phyloP scores from a whole-genome alignment of 2,113 vertebrate species.

The Rhineura floridana region DNA sequence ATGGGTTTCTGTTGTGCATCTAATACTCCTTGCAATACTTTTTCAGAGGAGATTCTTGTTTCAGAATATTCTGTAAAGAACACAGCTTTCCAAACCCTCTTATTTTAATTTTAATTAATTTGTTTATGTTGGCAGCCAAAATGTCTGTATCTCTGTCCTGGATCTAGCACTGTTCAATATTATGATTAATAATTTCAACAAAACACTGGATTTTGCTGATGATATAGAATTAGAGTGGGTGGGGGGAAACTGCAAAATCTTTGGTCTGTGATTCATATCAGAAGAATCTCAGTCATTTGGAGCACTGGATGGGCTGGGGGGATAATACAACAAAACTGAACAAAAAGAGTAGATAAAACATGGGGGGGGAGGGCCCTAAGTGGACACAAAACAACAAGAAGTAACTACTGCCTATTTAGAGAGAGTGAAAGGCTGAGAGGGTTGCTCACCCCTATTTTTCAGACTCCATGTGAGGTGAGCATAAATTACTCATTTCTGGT shows the following conservation, averaged over 20 bases:
- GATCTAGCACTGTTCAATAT: constrained; percentile 13
- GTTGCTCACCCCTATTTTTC: neutral
- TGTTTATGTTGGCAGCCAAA: neutral
- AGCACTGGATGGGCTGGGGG: neutral
- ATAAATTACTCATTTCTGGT: neutral
- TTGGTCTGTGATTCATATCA: neutral
- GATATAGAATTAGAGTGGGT: neutral
- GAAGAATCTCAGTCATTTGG: neutral
- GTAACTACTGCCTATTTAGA: no score
- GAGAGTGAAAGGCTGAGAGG: neutral
- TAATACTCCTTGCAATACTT: neutral
- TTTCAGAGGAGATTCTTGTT: neutral
- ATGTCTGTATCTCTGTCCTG: neutral
- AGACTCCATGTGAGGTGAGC: neutral
- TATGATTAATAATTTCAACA: constrained; percentile 1
- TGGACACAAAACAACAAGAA: neutral
- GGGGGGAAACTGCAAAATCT: neutral
- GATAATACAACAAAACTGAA: neutral
- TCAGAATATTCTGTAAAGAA: neutral
- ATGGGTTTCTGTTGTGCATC: neutral
- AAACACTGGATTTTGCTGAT: constrained; percentile 1
- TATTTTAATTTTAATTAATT: neutral
- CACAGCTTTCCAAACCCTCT: constrained; percentile 10
- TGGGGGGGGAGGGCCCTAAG: neutral
- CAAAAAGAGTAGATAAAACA: neutral